Base-by-base conservation (phyloP, 2,113 vertebrate species). In the Crocuta crocuta region DNA sequence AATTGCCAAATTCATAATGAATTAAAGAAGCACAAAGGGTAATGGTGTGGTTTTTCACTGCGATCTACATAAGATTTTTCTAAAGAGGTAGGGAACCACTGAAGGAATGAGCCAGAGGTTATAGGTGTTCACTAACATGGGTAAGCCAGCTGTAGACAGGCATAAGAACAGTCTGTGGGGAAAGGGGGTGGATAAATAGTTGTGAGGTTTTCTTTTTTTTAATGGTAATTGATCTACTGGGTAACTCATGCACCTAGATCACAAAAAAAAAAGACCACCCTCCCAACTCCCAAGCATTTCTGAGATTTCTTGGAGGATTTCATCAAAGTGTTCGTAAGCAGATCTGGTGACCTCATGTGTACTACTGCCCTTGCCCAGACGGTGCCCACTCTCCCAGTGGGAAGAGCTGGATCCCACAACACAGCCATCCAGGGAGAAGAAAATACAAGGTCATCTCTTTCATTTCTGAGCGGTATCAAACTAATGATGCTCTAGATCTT, bases 41-140 rank as follows among this genome's bases (percentile, higher is more conserved):
- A 96, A 53, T 92, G 97, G 94, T 96, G 93, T 45, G 95, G 35
- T 65, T 97, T 98, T 98, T 83, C 19, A 84, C 63, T 10, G 12
- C 73, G 33, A n/a, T 94, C 50, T 71, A 53, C 89, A 84, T 71
- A 76, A 43, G 79, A 95, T 76, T 96, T 94, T 71, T 93, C 91
- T 94, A 96, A 84, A 86, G 89, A 98, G 97, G 94, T 33, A 93
- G 24, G 43, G 89, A 96, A 80, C 87, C 68, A 70, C 61, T 80
- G 2, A 15, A 74, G 71, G 98, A 97, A 97, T 73, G 53, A 87
- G 92, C 80, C 95, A 71, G 43, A 97, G 0, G 31, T 92, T 93
- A 55, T 65, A 71, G 73, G 80, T 68, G 63, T 5, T 50, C 74
- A 74, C 35, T 70, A 48, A 96, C 93, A 79, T 10, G 11, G 70